phyloP scores from a whole-genome alignment of 2,888 invertebrate genomes.

The Polietes domitor region DNA sequence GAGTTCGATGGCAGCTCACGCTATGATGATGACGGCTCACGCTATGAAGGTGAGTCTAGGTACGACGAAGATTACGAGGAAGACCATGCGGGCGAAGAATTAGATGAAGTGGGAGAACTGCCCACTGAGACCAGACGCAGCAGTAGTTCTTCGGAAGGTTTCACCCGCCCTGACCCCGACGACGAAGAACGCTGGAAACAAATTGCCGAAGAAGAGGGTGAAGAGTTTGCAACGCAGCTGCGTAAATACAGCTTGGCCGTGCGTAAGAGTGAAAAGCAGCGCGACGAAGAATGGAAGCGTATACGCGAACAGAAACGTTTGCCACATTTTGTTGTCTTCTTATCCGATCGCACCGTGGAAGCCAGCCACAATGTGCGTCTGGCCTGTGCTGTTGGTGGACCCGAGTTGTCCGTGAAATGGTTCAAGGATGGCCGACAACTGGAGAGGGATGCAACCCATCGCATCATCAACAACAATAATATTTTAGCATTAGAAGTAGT shows the following conservation, averaged over 20 bases:
- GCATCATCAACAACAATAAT: slow-evolving; percentile 83
- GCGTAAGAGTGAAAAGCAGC: slow-evolving; percentile 77
- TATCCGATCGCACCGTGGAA: slow-evolving; percentile 89
- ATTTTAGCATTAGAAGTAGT: slow-evolving; percentile 83
- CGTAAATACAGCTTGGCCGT: slow-evolving; percentile 78
- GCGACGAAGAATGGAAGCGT: slow-evolving; percentile 80
- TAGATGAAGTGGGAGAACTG: slow-evolving; percentile 72
- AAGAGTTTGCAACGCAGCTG: slow-evolving; percentile 79
- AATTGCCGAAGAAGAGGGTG: slow-evolving; percentile 78
- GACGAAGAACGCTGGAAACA: slow-evolving; percentile 79
- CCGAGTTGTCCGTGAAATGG: slow-evolving; percentile 88
- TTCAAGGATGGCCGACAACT: slow-evolving; percentile 85
- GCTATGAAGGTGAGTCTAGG: slow-evolving; percentile 67
- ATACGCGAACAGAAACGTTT: slow-evolving; percentile 78
- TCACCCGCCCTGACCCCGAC: slow-evolving; percentile 76
- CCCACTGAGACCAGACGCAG: slow-evolving; percentile 74
- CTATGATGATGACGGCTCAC: slow-evolving; percentile 67
- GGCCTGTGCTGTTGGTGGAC: slow-evolving; percentile 89
- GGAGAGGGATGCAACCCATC: slow-evolving; percentile 79
- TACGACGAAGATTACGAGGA: slow-evolving; percentile 67
- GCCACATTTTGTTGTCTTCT: slow-evolving; percentile 81
- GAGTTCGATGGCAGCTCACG: slow-evolving; percentile 65
- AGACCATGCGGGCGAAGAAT: slow-evolving; percentile 70
- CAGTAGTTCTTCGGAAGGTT: slow-evolving; percentile 78
- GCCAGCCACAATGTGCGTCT: slow-evolving; percentile 88